Percentiles rank a stretch among this genome's conserved stretches.
phyloP scores from a whole-genome alignment of 2,888 invertebrate genomes.

The Philereme transversata region DNA sequence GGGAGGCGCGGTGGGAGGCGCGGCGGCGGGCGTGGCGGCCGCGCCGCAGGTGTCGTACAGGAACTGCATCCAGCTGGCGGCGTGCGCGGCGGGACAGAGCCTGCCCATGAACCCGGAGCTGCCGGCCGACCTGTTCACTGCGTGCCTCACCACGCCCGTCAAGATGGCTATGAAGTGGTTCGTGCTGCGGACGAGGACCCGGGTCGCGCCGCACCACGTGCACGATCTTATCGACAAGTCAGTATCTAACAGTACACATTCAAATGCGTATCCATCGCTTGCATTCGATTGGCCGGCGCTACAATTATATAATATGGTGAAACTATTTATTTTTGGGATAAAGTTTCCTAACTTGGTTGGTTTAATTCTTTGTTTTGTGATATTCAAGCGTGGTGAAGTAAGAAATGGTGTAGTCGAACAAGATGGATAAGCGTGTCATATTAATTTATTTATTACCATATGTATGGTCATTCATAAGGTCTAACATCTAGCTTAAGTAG shows the following conservation, averaged over 20 bases:
- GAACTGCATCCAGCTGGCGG: conserved; percentile 98
- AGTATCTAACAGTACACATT: conserved; percentile 50
- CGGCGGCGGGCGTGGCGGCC: conserved; percentile 40
- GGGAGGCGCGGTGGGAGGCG: conserved; percentile 3
- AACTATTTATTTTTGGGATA: too few species aligned
- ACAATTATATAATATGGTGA: too few species aligned
- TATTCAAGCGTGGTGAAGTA: too few species aligned
- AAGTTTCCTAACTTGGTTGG: too few species aligned
- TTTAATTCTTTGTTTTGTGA: too few species aligned
- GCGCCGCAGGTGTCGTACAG: conserved; percentile 86
- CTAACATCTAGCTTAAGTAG: too few species aligned
- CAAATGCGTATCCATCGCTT: too few species aligned
- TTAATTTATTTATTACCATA: too few species aligned
- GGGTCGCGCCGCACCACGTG: conserved; percentile 91
- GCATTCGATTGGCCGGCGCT: too few species aligned
- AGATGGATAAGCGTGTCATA: too few species aligned
- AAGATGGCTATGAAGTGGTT: conserved; percentile 98
- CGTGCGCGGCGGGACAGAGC: conserved; percentile 96
- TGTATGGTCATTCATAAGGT: too few species aligned
- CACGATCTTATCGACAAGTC: conserved; percentile 96
- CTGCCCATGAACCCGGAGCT: conserved; percentile 98
- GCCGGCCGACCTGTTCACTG: conserved; percentile 98
- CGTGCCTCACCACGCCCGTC: conserved; percentile 99
- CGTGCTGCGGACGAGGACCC: conserved; percentile 91
- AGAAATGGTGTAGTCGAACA: too few species aligned